These are phyloP conservation scores for Aramus guarauna DNA, from an alignment of 2,113 vertebrate species.

Conservation along the genomic window DNA sequence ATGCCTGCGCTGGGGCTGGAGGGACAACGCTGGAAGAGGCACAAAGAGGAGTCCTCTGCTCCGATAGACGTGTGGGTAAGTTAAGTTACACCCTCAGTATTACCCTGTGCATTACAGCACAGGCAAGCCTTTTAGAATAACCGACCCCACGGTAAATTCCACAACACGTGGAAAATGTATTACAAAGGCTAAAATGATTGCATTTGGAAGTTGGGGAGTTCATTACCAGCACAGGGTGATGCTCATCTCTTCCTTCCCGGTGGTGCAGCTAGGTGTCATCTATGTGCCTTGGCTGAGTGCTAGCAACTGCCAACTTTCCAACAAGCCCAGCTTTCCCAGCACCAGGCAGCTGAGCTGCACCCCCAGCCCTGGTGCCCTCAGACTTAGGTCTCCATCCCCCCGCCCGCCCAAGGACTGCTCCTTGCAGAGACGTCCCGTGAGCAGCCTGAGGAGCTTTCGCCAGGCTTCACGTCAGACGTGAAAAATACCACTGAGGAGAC, in stretches of 20 bases:
- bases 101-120: no score
- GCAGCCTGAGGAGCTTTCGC: background rate
- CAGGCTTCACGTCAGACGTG: background rate
- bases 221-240: rapidly evolving
- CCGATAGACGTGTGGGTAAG: rapidly evolving
- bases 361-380: background rate
- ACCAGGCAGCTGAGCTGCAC: rapidly evolving
- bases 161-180: rapidly evolving
- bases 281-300: background rate
- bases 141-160: background rate
- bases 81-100: background rate
- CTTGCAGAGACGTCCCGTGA: background rate
- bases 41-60: background rate
- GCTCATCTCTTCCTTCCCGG: background rate
- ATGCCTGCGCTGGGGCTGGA: background rate
- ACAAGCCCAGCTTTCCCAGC: rapidly evolving
- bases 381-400: background rate
- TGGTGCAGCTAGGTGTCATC: background rate
- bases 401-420: background rate
- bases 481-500: background rate
- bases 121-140: background rate
- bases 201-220: background rate
- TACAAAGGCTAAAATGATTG: background rate
- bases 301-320: background rate
- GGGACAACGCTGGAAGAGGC: background rate